Evolutionary conservation across 2,113 vertebrate species (phyloP), one percentile per base, ranked within the genome.

Genomic region (Lophochroa leadbeateri): DNA sequence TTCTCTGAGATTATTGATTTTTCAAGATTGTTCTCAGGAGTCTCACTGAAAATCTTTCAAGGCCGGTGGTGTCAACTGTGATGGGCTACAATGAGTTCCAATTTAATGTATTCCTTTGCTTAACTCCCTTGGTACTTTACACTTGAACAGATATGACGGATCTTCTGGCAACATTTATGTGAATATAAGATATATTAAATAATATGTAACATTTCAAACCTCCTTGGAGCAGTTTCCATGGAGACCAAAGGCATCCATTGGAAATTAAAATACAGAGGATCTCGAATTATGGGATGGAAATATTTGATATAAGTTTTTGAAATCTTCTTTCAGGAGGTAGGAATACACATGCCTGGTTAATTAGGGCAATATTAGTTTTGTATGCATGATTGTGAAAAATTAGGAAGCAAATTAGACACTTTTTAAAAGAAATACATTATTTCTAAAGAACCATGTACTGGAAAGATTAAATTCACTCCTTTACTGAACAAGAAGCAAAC

Each of bases 121-220:
- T 91, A 96, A 96, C 2, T 97, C 93, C 92, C 87, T 85, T 88
- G 92, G 77, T 95, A 92, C 84, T 97, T 93, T 90, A 94, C 46
- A 94, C 83, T 97, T 95, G 90, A 98, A 96, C 52, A 96, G 86
- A 96, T 96, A 95, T 94, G 96, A 97, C 92, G 97, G 97, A 95
- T 96, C 86, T 97, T 96, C 93, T 97, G 94, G 95, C 86, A 97
- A 97, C 89, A 97, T 96, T 98, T 97, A 95, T 90, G 93, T 96
- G 97, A 97, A 86, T 97, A 85, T 92, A 93, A 95, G 82, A 95
- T 90, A 86, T 95, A 98, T 97, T 97, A 98, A 97, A 97, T 98
- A 97, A 94, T 97, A 96, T 86, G 95, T 95, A 97, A 77, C 67
- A 86, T 95, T 97, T 97, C 96, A 97, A 97, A 96, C 46, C 79